These are phyloP conservation scores for Thereva unica DNA, from an alignment of 2,888 invertebrate genomes.

Conservation along the genomic window DNA sequence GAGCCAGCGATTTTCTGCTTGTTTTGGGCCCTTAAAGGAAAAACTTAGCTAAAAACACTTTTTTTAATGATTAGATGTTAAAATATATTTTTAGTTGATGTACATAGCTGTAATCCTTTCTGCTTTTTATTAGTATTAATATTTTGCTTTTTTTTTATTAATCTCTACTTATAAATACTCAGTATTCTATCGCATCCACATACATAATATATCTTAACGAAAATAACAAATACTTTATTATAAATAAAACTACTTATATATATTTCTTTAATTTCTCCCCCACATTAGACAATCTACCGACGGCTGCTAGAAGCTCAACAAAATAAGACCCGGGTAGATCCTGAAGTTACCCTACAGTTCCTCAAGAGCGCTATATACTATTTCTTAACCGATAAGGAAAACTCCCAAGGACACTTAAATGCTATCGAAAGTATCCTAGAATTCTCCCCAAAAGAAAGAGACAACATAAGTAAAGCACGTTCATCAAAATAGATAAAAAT, in stretches of 20 bases:
- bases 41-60: no score
- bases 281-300: conserved; percentile 79
- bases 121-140: no score
- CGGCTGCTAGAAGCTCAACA: conserved; percentile 79
- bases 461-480: conserved; percentile 75
- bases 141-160: no score
- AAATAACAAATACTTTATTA: background rate
- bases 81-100: no score
- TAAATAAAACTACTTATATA: conserved; percentile 11
- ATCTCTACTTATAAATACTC: no score
- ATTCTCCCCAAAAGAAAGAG: conserved; percentile 79
- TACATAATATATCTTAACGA: no score
- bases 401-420: conserved; percentile 82
- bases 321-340: conserved; percentile 75
- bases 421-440: conserved; percentile 92
- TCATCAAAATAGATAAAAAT: conserved; percentile 51
- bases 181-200: no score
- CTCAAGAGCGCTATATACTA: conserved; percentile 92
- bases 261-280: conserved; percentile 37
- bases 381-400: conserved; percentile 87
- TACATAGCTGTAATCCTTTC: no score
- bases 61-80: no score
- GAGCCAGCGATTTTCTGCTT: no score
- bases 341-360: conserved; percentile 90
- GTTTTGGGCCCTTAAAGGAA: no score